Conservation (phyloP, 2,888 invertebrate genomes). For the Ormyrus labotus region DNA sequence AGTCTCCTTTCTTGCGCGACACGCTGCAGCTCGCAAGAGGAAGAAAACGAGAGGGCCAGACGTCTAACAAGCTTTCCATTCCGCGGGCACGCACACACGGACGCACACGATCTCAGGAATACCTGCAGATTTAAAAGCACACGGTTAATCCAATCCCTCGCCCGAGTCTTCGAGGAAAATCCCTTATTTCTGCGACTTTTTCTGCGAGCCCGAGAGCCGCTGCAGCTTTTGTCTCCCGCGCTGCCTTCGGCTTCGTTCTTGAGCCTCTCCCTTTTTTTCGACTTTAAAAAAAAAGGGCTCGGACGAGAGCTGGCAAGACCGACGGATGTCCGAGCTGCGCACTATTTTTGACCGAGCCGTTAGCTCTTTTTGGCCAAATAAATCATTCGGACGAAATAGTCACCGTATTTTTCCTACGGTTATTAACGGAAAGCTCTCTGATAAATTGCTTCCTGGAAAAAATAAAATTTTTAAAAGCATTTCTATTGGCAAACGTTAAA, state of each 20-base stretch:
- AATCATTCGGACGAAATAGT: too few species aligned
- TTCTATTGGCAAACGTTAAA: too few species aligned
- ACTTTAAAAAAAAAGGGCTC: background rate
- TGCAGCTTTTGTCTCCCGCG: constrained; percentile 11
- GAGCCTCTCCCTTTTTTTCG: background rate
- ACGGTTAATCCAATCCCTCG: constrained; percentile 32
- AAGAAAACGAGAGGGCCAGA: constrained; percentile 23
- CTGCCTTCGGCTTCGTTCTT: constrained; percentile 38
- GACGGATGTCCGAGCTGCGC: background rate
- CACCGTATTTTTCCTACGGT: too few species aligned
- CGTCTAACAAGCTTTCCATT: constrained; percentile 54
- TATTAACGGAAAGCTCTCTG: too few species aligned
- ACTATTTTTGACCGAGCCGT: too few species aligned
- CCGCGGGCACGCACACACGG: constrained; percentile 9
- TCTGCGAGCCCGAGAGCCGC: background rate
- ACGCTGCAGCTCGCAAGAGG: constrained; percentile 8
- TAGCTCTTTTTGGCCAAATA: too few species aligned
- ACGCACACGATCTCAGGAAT: too few species aligned
- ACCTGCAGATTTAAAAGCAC: background rate
- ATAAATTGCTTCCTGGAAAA: too few species aligned
- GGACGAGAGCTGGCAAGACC: background rate
- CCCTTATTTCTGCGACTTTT: constrained; percentile 36
- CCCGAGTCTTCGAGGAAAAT: constrained; percentile 4
- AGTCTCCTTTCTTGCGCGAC: constrained; percentile 41
- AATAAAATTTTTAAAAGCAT: too few species aligned